These are phyloP conservation scores for Silurus aristotelis DNA, from an alignment of 2,797 vertebrate species.

Conservation along the genomic window DNA sequence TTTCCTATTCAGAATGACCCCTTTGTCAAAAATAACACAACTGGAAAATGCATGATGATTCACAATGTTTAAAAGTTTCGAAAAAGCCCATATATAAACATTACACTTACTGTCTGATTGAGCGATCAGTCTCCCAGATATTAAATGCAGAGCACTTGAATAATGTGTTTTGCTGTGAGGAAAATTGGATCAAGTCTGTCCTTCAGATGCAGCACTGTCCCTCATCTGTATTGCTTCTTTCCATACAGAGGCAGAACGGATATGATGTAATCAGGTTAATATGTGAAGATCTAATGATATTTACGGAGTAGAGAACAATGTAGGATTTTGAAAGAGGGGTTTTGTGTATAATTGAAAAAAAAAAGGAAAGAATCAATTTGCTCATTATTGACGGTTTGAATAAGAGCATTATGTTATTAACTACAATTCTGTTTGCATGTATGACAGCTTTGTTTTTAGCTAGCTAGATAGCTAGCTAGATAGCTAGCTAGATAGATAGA, in stretches of 20 bases:
- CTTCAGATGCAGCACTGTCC: not conserved
- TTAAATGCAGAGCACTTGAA: not conserved
- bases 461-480: no score
- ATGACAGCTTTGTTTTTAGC: not conserved
- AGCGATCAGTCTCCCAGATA: not conserved
- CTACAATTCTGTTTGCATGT: not conserved
- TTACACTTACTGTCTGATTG: not conserved
- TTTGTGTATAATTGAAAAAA: not conserved
- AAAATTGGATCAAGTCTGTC: not conserved
- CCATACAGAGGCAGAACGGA: not conserved
- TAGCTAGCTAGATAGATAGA: no score
- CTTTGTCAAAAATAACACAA: not conserved
- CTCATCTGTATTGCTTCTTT: conserved; percentile 5
- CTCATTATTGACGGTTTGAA: not conserved
- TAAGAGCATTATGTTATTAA: not conserved
- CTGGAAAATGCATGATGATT: not conserved
- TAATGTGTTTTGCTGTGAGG: conserved; percentile 20
- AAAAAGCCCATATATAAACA: not conserved
- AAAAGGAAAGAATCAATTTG: not conserved
- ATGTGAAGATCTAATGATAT: not conserved
- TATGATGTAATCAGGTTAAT: conserved; percentile 1
- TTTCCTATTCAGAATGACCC: not conserved
- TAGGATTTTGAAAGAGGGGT: not conserved
- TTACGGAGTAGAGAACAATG: not conserved
- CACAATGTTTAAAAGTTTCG: not conserved